These are phyloP conservation scores for Platerodrilus igneus DNA, from an alignment of 2,888 invertebrate species.

Conservation along the genomic window DNA sequence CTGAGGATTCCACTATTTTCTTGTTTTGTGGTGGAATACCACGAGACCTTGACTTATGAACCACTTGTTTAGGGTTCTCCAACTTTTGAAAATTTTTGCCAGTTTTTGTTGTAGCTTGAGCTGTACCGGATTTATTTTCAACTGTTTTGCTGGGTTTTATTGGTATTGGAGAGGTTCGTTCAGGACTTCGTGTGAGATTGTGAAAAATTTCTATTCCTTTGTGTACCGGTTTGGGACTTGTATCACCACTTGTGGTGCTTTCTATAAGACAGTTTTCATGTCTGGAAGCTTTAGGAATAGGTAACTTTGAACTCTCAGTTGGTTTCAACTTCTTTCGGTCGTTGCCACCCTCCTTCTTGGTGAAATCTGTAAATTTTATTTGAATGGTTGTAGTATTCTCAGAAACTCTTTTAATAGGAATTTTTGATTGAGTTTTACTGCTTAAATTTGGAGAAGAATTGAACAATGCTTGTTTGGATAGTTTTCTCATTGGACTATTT, in stretches of 20 bases:
- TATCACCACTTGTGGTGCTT: too few species aligned
- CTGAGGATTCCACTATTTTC: too few species aligned
- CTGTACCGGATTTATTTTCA: too few species aligned
- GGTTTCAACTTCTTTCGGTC: background rate
- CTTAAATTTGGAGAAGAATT: slow-evolving; percentile 42
- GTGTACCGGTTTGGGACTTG: slow-evolving; percentile 50
- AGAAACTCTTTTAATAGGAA: background rate
- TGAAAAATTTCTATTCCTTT: slow-evolving; percentile 65
- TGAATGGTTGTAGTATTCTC: slow-evolving; percentile 7
- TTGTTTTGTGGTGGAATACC: background rate
- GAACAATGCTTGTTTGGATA: slow-evolving; percentile 33
- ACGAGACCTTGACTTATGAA: background rate
- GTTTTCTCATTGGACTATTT: slow-evolving; percentile 44
- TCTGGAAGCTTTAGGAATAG: slow-evolving; percentile 5
- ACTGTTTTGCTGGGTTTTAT: background rate
- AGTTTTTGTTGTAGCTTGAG: too few species aligned
- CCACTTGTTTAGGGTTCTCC: too few species aligned
- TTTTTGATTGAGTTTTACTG: slow-evolving; percentile 10
- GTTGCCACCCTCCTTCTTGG: background rate
- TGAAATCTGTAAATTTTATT: slow-evolving; percentile 8
- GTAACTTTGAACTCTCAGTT: background rate
- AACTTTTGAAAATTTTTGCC: too few species aligned
- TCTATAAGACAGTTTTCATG: slow-evolving; percentile 8
- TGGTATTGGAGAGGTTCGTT: slow-evolving; percentile 24
- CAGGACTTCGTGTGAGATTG: slow-evolving; percentile 63